Evolutionary conservation across 2,113 vertebrate genomes (phyloP), one percentile per base, ranked within the genome.

Genomic region (Fulica atra): DNA sequence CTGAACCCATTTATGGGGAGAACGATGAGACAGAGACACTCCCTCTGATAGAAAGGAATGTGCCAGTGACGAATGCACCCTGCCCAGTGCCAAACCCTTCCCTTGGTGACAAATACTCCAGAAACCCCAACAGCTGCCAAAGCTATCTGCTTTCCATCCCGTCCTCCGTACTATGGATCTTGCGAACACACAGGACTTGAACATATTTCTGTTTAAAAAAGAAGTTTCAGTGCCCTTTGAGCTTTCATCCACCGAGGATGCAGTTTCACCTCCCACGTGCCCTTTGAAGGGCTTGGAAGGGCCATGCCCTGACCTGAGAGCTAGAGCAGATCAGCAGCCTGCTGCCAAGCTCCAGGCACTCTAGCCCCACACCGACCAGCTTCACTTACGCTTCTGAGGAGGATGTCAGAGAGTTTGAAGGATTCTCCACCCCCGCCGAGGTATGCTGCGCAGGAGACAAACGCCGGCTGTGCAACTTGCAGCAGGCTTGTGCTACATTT

Each of bases 61-160:
- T 87, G 66, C 73, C 77, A 92, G 61, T 92, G 93, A 96, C 91
- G 95, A 94, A 96, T 80, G 86, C 81, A 76, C 77, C 54, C 66
- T 94, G 50, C 65, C 88, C 83, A 42, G 50, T 87, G 93, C 88
- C 96, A 96, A 94, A 81, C 86, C 90, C 88, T 86, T 87, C 69
- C 61, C 80, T 50, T 64, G 57, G 61, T 92, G 92, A 95, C 5
- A 3, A 96, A 92, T 53, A 61, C 21, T 74, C 66, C 82, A 89
- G 76, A 88, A 88, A 92, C 10, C 13, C 68, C 36, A 80, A 74
- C 95, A 96, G 86, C 82, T 96, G 92, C 82, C 92, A 93, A 42
- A 63, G 46, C 56, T 65, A 66, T 82, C 53, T 40, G n/a, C 36
- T 92, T 81, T 83, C 72, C 46, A n/a, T 17, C 57, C 54, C 31